Conservation (phyloP, 2,888 invertebrate species). For the Caenorhabditis doughertyi region DNA sequence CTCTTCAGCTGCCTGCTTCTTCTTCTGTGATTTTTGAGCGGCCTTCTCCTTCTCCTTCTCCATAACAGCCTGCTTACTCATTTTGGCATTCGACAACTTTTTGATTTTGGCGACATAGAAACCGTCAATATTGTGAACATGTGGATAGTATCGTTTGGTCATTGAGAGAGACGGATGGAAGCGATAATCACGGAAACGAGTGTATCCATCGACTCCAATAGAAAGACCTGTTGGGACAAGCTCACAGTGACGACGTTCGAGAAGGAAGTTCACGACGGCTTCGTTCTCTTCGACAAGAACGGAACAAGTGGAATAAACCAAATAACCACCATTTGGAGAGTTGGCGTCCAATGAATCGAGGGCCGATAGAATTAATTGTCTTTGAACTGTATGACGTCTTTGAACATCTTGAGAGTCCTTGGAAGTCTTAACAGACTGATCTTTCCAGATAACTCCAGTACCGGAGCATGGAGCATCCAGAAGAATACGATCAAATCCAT, state of each 20-base stretch:
- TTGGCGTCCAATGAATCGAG: constrained; percentile 96
- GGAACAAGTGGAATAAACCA: constrained; percentile 99
- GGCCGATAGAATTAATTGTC: constrained; percentile 94
- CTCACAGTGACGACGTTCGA: constrained; percentile 93
- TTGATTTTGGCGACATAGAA: constrained; percentile 98
- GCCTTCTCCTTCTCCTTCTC: constrained; percentile 51
- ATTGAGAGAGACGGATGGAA: constrained; percentile 94
- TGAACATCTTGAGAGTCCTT: constrained; percentile 85
- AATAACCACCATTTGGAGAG: constrained; percentile 93
- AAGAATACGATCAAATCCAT: constrained; percentile 93
- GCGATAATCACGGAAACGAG: constrained; percentile 85
- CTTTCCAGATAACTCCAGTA: constrained; percentile 97
- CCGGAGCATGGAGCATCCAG: constrained; percentile 99
- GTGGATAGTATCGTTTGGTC: constrained; percentile 95
- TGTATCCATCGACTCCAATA: constrained; percentile 96
- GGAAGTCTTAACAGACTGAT: constrained; percentile 94
- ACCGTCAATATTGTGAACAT: constrained; percentile 98
- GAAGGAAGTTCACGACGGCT: constrained; percentile 95
- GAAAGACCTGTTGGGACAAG: constrained; percentile 94
- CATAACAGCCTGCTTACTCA: constrained; percentile 64
- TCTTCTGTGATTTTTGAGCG: constrained; percentile 30
- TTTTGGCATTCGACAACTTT: constrained; percentile 90
- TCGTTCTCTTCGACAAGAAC: constrained; percentile 98
- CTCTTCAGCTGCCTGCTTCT: constrained; percentile 26
- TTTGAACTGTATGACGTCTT: constrained; percentile 88